These are phyloP conservation scores for Tragelaphus buxtoni DNA, from an alignment of 2,113 vertebrate genomes.

Conservation along the genomic window DNA sequence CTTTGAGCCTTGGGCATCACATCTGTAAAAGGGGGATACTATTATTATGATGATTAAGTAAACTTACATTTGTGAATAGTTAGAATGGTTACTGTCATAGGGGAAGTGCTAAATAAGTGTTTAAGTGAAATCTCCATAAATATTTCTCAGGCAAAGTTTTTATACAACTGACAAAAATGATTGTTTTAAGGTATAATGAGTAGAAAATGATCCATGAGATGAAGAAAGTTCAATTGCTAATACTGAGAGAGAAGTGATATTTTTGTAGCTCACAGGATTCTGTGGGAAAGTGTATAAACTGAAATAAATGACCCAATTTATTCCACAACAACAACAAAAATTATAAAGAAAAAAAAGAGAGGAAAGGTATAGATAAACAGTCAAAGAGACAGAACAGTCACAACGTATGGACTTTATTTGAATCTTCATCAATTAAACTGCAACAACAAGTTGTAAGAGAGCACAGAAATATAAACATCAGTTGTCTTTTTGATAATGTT, in stretches of 20 bases:
- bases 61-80: neutral
- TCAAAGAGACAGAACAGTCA: neutral
- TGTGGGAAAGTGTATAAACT: neutral
- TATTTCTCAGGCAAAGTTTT: neutral
- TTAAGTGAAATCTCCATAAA: neutral
- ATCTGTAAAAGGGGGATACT: neutral
- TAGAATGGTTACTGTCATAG: neutral
- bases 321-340: neutral
- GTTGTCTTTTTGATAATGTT: neutral
- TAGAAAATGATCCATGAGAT: neutral
- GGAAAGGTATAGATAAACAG: neutral
- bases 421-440: neutral
- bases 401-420: neutral
- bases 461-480: neutral
- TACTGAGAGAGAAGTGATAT: neutral
- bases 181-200: neutral
- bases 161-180: neutral
- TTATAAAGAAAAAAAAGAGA: neutral
- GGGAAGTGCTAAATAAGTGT: neutral
- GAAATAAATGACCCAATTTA: slow-evolving; percentile 19
- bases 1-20: neutral
- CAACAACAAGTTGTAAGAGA: neutral
- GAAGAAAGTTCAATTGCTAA: neutral
- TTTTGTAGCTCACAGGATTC: neutral
- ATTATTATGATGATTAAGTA: neutral